These are phyloP conservation scores for Automeris io DNA, from an alignment of 2,888 invertebrate species.

Conservation along the genomic window DNA sequence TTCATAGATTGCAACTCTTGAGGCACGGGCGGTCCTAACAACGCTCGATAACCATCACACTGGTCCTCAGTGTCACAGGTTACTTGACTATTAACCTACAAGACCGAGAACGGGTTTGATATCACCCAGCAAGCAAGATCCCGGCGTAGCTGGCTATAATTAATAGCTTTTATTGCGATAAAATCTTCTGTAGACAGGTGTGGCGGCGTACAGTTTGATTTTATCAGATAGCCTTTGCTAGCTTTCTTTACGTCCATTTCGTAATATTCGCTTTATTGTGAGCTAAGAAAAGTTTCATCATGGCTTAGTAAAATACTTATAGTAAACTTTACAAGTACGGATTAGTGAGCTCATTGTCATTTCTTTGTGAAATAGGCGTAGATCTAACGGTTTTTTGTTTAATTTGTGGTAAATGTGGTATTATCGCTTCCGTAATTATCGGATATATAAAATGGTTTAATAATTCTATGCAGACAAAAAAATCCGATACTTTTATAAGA, in stretches of 20 bases:
- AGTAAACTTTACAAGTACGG: no score
- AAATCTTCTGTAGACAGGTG: neutral
- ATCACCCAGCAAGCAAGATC: slow-evolving; percentile 7
- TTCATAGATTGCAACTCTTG: neutral
- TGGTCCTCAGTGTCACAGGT: slow-evolving; percentile 31
- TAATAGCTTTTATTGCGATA: slow-evolving; percentile 1
- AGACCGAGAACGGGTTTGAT: slow-evolving; percentile 14
- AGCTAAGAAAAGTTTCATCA: neutral
- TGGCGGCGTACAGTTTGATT: neutral
- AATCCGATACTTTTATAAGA: no score
- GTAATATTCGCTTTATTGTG: neutral
- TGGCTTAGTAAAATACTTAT: no score
- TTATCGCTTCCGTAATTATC: no score
- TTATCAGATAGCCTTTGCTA: neutral
- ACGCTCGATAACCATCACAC: slow-evolving; percentile 23
- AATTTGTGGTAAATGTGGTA: no score
- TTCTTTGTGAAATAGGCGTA: no score
- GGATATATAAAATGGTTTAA: no score
- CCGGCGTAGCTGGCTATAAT: neutral
- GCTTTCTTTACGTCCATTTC: neutral
- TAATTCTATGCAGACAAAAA: no score
- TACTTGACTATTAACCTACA: slow-evolving; percentile 28
- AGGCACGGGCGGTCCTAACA: slow-evolving; percentile 10
- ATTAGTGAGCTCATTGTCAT: no score
- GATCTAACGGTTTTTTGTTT: no score